These are phyloP conservation scores for Gallinago media DNA, from an alignment of 2,113 vertebrate species.

Conservation along the genomic window DNA sequence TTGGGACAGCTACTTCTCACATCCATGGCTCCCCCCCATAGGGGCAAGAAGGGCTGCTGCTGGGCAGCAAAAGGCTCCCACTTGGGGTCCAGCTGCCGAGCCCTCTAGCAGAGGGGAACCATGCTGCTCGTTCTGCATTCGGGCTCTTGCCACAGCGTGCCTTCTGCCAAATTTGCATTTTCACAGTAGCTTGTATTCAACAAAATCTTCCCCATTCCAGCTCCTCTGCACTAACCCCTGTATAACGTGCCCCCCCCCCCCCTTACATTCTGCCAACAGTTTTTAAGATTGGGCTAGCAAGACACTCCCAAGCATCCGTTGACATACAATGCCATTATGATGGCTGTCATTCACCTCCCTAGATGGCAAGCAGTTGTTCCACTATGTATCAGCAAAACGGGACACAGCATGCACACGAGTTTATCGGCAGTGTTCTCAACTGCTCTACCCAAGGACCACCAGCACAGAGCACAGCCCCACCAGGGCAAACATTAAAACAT, in stretches of 20 bases:
- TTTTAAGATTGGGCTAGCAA: neutral
- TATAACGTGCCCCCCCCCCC: accelerated
- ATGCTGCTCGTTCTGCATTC: accelerated
- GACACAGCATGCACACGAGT: accelerated
- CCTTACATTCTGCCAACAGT: neutral
- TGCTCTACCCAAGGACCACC: neutral
- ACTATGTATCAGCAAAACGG: neutral
- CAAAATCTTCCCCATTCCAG: neutral
- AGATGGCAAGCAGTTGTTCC: neutral
- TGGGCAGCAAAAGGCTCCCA: neutral
- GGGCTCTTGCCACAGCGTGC: neutral
- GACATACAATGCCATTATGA: accelerated
- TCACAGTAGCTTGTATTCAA: neutral
- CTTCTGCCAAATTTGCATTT: neutral
- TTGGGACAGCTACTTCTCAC: accelerated
- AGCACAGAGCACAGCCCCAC: neutral
- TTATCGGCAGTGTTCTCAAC: accelerated
- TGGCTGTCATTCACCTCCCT: accelerated
- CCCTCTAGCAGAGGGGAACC: neutral
- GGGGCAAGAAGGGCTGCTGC: neutral
- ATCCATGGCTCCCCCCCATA: accelerated
- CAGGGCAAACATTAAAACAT: neutral
- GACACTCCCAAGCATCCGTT: neutral
- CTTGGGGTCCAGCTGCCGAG: neutral
- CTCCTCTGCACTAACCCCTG: neutral